These are phyloP conservation scores for Himalopsyche anomala DNA, from an alignment of 2,888 invertebrate species.

Conservation along the genomic window DNA sequence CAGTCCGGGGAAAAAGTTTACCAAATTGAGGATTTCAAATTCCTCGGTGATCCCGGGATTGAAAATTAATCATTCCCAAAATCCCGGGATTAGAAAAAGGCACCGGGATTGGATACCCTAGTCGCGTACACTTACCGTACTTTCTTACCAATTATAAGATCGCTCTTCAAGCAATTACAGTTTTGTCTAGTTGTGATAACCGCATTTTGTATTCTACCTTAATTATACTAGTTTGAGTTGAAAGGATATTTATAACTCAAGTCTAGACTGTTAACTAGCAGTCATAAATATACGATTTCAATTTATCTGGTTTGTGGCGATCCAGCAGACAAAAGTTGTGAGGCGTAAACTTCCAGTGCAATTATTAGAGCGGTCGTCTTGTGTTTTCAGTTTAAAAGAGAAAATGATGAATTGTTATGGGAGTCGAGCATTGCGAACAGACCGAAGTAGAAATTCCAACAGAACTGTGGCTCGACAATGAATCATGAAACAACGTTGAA, in stretches of 20 bases:
- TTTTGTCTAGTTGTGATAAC: too few relatives aligned
- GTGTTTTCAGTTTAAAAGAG: constrained; percentile 55
- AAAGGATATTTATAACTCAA: neutral
- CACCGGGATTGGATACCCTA: too few relatives aligned
- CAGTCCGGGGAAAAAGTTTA: too few relatives aligned
- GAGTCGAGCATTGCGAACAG: constrained; percentile 27
- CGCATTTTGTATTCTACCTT: too few relatives aligned
- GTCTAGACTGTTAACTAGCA: neutral
- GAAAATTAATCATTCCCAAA: too few relatives aligned
- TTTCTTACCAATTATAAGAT: too few relatives aligned
- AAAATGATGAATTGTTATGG: constrained; percentile 60
- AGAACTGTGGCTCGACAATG: constrained; percentile 50
- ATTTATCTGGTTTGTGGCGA: neutral
- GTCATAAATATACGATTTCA: neutral
- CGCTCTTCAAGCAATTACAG: too few relatives aligned
- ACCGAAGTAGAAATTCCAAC: constrained; percentile 39
- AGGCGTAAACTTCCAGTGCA: constrained; percentile 44
- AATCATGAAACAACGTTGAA: constrained; percentile 39
- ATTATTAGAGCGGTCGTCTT: constrained; percentile 57
- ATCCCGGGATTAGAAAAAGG: too few relatives aligned
- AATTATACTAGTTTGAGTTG: too few relatives aligned
- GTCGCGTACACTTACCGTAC: too few relatives aligned
- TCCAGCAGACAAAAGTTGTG: neutral
- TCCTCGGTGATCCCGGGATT: too few relatives aligned
- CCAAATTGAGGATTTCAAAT: too few relatives aligned